Evolutionary conservation across 2,888 invertebrate species (phyloP), one percentile per base, ranked within the genome.

Genomic region (Tanytarsus gracilentus): DNA sequence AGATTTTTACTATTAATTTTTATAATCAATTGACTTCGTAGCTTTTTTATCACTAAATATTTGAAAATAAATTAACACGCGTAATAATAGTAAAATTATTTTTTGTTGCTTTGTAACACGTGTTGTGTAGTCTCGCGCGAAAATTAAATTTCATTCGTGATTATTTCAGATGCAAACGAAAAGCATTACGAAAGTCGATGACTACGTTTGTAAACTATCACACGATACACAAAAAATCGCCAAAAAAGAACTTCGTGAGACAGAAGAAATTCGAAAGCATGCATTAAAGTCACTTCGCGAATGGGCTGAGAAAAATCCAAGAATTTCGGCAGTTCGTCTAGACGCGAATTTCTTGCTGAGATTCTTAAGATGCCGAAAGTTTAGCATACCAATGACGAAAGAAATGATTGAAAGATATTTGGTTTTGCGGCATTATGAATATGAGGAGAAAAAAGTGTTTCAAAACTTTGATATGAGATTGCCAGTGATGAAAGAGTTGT

Each of bases 291-390:
- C 85, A 11, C 72, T 86, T 65, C 75, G 86, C 50, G 80, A 79
- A 66, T 88, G 86, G 86, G 78, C 86, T 66, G 78, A 78, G 64
- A 79, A 84, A 68, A 86, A 86, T 68, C 82, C 84, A 1, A 80
- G 82, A 66, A 84, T 88, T 62, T 74, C 77, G 66, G 80, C 83
- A 64, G 78, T 83, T 64, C 77, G 87, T 66, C 76, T 86, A 71
- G 87, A 88, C 73, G 73, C 80, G 1, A 79, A 72, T 66, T 88
- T 84, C 70, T 73, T 90, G 48, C 76, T 90, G 56, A 79, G 86
- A 62, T 90, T 87, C 70, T 76, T 90, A 55, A 80, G 89, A n/a
- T 80, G 82, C 62, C 87, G 88, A 72, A 90, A 88, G 69, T 89
- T 84, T 74, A 85, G 85, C 68, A 83, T 89, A 0, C 83, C 84